Percentiles rank a stretch among this genome's conserved stretches.
Evolutionary conservation across 2,888 invertebrate species (phyloP).

Genomic region (Metalampra italica): DNA sequence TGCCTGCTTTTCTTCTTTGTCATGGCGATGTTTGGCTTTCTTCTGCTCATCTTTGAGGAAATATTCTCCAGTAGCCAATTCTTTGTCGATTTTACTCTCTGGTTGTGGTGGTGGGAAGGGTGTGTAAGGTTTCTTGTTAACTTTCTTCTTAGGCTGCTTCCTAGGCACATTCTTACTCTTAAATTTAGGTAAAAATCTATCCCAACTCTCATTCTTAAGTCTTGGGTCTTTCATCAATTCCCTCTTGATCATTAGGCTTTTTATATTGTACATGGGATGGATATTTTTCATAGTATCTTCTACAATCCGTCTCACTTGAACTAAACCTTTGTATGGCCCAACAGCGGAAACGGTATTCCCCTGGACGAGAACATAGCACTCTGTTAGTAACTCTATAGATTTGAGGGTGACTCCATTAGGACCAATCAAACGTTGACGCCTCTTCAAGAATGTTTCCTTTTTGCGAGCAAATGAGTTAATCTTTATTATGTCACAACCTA

Average conservation of each 20-base stretch:
- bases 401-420: slow-evolving; percentile 99
- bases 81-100: slow-evolving; percentile 95
- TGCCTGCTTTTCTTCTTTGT: slow-evolving; percentile 87
- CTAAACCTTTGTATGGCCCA: slow-evolving; percentile 95
- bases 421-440: slow-evolving; percentile 96
- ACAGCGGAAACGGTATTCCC: slow-evolving; percentile 98
- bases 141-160: slow-evolving; percentile 92
- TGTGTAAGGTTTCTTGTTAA: slow-evolving; percentile 95
- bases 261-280: slow-evolving; percentile 99
- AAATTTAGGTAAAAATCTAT: slow-evolving; percentile 96
- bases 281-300: slow-evolving; percentile 99
- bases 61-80: slow-evolving; percentile 97
- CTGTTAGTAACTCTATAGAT: slow-evolving; percentile 96
- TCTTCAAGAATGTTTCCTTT: slow-evolving; percentile 95
- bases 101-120: slow-evolving; percentile 97
- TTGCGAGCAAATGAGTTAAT: slow-evolving; percentile 94
- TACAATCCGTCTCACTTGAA: slow-evolving; percentile 92
- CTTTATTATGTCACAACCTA: slow-evolving; percentile 97
- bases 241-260: slow-evolving; percentile 97
- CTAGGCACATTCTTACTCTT: slow-evolving; percentile 92
- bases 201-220: slow-evolving; percentile 96
- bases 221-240: slow-evolving; percentile 96
- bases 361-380: slow-evolving; percentile 97
- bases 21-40: slow-evolving; percentile 83
- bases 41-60: slow-evolving; percentile 94